Percentiles rank a stretch among this genome's conserved stretches.
Evolutionary conservation across 2,888 invertebrate genomes (phyloP).

Genomic region (Nephrotoma flavescens): DNA sequence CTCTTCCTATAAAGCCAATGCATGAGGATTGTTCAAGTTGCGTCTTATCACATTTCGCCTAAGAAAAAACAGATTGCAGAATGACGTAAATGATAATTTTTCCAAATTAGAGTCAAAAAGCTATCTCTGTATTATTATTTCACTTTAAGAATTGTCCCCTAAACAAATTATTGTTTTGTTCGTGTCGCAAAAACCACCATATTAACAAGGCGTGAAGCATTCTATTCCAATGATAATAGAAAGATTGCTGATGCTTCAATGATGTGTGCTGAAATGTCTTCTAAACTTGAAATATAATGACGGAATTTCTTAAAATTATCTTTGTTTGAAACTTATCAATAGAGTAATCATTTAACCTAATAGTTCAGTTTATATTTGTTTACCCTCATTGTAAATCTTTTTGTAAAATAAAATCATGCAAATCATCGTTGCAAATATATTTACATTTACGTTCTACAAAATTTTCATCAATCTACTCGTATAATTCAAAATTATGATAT

Average conservation of each 20-base stretch:
- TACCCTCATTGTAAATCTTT: neutral
- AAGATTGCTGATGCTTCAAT: too few relatives aligned
- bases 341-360: neutral
- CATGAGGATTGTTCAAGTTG: neutral
- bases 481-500: neutral
- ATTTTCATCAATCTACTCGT: neutral
- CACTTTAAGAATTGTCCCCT: neutral
- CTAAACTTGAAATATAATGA: neutral
- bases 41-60: neutral
- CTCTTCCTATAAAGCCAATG: neutral
- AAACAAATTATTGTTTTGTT: neutral
- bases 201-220: too few relatives aligned
- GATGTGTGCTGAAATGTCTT: neutral
- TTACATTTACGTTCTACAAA: neutral
- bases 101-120: neutral
- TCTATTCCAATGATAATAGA: too few relatives aligned
- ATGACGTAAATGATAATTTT: neutral
- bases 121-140: neutral
- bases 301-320: neutral
- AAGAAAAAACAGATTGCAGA: neutral
- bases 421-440: neutral
- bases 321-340: neutral
- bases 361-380: neutral
- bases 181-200: neutral
- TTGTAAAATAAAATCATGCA: neutral